phyloP scores from a whole-genome alignment of 2,888 invertebrate genomes.

The Tanytarsus gracilentus region DNA sequence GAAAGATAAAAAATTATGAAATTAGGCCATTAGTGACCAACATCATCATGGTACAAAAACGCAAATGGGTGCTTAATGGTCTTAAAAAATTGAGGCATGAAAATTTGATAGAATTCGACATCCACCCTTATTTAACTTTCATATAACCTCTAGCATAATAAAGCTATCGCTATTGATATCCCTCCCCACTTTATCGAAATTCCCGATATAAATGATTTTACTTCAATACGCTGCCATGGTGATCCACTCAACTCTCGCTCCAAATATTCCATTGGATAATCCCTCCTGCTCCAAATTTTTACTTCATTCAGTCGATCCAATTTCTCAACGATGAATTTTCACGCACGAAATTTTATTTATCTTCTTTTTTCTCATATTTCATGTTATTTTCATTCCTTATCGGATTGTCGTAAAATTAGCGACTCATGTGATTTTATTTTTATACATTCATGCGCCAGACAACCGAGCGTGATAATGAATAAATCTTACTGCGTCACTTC shows the following conservation, averaged over 20 bases:
- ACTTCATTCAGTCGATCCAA: background rate
- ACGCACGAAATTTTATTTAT: no score
- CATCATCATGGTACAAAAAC: background rate
- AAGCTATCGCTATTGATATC: no score
- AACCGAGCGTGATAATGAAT: no score
- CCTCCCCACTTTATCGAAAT: background rate
- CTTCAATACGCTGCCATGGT: background rate
- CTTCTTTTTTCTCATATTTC: no score
- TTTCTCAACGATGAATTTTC: no score
- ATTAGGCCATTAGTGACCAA: slow-evolving; percentile 6
- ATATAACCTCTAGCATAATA: slow-evolving; percentile 5
- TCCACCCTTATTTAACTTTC: slow-evolving; percentile 6
- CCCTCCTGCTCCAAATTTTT: background rate
- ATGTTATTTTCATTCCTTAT: no score
- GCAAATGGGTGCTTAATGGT: slow-evolving; percentile 1
- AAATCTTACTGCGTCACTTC: no score
- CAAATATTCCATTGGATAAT: background rate
- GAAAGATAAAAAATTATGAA: slow-evolving; percentile 1
- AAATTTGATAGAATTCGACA: slow-evolving; percentile 5
- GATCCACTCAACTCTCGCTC: background rate
- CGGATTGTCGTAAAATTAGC: no score
- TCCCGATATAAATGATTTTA: background rate
- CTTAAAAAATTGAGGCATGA: slow-evolving; percentile 20
- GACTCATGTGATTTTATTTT: background rate
- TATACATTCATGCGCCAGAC: no score